Conservation (phyloP, 1,140 invertebrate genomes). For the Phthorimaea operculella region DNA sequence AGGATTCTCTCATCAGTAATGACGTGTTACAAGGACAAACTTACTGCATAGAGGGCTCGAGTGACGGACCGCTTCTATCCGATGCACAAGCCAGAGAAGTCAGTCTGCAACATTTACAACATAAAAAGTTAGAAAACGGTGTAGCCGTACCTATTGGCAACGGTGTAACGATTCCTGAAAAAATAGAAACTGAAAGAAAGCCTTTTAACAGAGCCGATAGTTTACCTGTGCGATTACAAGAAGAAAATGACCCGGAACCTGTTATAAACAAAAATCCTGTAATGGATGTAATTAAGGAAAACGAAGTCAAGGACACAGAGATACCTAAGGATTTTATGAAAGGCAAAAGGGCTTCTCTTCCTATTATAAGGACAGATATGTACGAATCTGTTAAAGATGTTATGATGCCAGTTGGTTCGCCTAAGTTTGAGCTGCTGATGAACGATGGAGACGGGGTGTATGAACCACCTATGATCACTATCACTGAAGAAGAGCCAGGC, state of each 20-base stretch:
- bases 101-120: conserved; percentile 59
- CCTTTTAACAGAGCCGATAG: conserved; percentile 50
- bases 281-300: conserved; percentile 54
- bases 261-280: conserved; percentile 23
- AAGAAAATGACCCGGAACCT: conserved; percentile 29
- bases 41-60: conserved; percentile 64
- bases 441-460: conserved; percentile 49
- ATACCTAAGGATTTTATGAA: conserved; percentile 35
- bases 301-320: conserved; percentile 22
- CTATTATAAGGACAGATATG: conserved; percentile 53
- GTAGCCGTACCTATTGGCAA: conserved; percentile 31
- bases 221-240: conserved; percentile 46
- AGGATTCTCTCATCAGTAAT: conserved; percentile 66
- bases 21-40: conserved; percentile 55
- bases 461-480: conserved; percentile 60
- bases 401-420: conserved; percentile 45
- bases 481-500: conserved; percentile 60
- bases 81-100: conserved; percentile 63
- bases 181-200: conserved; percentile 44
- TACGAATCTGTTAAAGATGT: conserved; percentile 58
- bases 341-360: conserved; percentile 56
- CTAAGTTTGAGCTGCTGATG: conserved; percentile 60
- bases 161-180: conserved; percentile 30
- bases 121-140: conserved; percentile 59
- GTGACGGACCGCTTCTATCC: conserved; percentile 60